phyloP scores from a whole-genome alignment of 2,888 invertebrate genomes.

The Latheticus oryzae region DNA sequence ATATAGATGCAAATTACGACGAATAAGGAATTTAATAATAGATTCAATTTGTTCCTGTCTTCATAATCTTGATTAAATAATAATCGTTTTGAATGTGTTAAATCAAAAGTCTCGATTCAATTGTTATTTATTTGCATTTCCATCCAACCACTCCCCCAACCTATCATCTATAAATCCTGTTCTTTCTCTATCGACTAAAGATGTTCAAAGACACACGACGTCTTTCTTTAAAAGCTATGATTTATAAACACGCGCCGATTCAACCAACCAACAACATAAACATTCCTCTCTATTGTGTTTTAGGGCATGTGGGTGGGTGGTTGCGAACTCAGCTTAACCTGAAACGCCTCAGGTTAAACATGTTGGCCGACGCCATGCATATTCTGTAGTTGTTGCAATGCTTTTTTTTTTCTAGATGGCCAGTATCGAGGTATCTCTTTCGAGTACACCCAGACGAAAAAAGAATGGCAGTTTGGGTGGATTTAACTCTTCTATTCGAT shows the following conservation, averaged over 20 bases:
- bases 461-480: constrained; percentile 60
- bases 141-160: constrained; percentile 1
- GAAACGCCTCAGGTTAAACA: constrained; percentile 28
- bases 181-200: constrained; percentile 18
- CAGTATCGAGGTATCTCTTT: constrained; percentile 84
- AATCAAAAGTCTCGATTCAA: neutral
- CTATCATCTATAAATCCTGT: constrained; percentile 17
- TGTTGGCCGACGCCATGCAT: constrained; percentile 26
- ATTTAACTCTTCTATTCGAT: constrained; percentile 59
- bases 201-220: constrained; percentile 8
- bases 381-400: constrained; percentile 29
- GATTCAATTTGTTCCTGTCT: too few species aligned
- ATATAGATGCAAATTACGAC: too few species aligned
- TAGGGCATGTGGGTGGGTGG: constrained; percentile 41
- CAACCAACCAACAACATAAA: constrained; percentile 15
- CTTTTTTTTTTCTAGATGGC: constrained; percentile 74
- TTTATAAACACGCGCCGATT: constrained; percentile 24
- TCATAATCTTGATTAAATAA: too few species aligned
- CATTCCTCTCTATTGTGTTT: constrained; percentile 39
- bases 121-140: neutral
- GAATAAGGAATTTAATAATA: too few species aligned
- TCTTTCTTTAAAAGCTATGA: constrained; percentile 19
- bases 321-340: constrained; percentile 27
- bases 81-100: constrained; percentile 2
- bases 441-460: constrained; percentile 73